Evolutionary conservation across 2,888 invertebrate genomes (phyloP).

Genomic region (Diaphora mendica): DNA sequence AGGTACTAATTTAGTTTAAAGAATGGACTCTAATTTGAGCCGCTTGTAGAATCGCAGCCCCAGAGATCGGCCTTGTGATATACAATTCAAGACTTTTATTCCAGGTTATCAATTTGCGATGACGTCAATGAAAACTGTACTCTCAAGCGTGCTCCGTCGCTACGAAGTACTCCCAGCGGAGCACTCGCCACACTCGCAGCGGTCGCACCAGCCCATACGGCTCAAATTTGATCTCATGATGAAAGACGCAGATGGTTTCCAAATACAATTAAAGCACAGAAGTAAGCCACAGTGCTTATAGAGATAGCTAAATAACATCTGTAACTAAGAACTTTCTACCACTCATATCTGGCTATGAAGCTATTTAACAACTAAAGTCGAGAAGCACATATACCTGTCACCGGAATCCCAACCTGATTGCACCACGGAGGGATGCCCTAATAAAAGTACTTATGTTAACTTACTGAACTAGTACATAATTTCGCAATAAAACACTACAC

Average conservation of each 20-base stretch:
- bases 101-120: slow-evolving; percentile 33
- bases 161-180: slow-evolving; percentile 50
- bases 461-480: no score
- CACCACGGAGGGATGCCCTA: no score
- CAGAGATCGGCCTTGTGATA: no score
- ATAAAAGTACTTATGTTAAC: no score
- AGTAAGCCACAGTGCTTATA: neutral
- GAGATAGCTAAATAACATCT: neutral
- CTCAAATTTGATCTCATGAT: slow-evolving; percentile 51
- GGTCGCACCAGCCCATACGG: slow-evolving; percentile 21
- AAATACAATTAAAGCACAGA: slow-evolving; percentile 27
- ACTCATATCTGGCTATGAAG: neutral
- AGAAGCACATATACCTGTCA: no score
- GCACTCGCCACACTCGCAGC: neutral
- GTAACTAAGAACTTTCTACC: no score
- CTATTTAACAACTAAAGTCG: neutral
- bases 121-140: slow-evolving; percentile 69
- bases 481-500: neutral
- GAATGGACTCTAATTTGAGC: no score
- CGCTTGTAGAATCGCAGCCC: no score
- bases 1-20: no score
- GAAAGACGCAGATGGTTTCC: slow-evolving; percentile 50
- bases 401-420: no score
- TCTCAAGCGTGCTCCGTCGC: slow-evolving; percentile 59
- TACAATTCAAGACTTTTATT: neutral